phyloP scores from a whole-genome alignment of 2,113 vertebrate genomes.

The Panthera tigris region DNA sequence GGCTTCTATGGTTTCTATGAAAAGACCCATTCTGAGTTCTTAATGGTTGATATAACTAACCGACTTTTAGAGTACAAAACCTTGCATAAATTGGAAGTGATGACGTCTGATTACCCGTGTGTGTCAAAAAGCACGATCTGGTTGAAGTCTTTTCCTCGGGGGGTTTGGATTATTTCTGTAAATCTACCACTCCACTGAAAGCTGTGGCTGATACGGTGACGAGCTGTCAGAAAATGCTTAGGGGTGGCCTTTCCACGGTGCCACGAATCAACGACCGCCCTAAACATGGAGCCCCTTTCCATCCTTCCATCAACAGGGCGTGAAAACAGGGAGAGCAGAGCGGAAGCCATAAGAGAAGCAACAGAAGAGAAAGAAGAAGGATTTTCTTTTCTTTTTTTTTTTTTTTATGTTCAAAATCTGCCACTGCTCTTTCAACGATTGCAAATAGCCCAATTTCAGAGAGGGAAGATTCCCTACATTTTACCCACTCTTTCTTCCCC shows the following conservation, averaged over 20 bases:
- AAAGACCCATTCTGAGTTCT: constrained; percentile 47
- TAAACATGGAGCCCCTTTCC: background rate
- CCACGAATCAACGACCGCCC: constrained; percentile 18
- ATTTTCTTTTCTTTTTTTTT: background rate
- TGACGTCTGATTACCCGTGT: background rate
- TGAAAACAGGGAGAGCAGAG: background rate
- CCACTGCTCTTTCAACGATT: background rate
- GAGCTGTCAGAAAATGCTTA: constrained; percentile 56
- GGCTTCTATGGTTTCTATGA: background rate
- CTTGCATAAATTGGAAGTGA: constrained; percentile 42
- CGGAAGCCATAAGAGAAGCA: background rate
- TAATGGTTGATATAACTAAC: background rate
- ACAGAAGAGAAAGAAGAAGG: constrained; percentile 1
- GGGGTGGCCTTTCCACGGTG: background rate
- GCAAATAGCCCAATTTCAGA: background rate
- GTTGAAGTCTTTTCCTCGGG: constrained; percentile 17
- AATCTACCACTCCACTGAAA: constrained; percentile 31
- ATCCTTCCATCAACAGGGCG: background rate
- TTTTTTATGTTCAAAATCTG: constrained; percentile 17
- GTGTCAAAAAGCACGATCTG: background rate
- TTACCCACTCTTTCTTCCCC: background rate
- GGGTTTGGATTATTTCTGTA: constrained; percentile 54
- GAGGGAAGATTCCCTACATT: background rate
- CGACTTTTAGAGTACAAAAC: constrained; percentile 56
- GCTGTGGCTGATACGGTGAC: constrained; percentile 9